phyloP scores from a whole-genome alignment of 2,888 invertebrate species.

The Eurytoma californica region DNA sequence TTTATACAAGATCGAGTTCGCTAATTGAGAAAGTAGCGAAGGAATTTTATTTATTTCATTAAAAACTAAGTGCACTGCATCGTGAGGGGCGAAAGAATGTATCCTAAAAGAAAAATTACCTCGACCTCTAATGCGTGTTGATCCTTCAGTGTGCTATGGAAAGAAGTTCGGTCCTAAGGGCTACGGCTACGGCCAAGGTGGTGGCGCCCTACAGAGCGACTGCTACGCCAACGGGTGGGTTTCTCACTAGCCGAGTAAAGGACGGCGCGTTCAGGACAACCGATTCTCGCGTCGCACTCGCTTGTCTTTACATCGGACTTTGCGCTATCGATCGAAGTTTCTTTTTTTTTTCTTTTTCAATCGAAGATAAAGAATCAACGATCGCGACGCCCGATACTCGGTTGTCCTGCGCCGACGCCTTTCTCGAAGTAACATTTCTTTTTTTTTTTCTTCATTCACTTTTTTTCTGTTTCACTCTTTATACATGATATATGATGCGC shows the following conservation, averaged over 20 bases:
- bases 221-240: slow-evolving; percentile 87
- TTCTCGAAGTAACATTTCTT: slow-evolving; percentile 6
- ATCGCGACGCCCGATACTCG: neutral
- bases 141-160: slow-evolving; percentile 90
- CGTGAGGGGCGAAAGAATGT: neutral
- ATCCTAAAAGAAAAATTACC: slow-evolving; percentile 4
- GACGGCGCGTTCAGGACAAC: neutral
- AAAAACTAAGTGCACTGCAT: neutral
- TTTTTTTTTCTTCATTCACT: slow-evolving; percentile 19
- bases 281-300: neutral
- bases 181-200: slow-evolving; percentile 98
- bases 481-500: slow-evolving; percentile 50
- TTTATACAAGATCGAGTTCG: no score
- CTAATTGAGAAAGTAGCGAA: no score
- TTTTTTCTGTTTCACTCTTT: slow-evolving; percentile 38
- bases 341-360: no score
- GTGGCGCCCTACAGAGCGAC: slow-evolving; percentile 94
- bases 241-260: slow-evolving; percentile 56
- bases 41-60: neutral
- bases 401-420: slow-evolving; percentile 1
- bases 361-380: neutral
- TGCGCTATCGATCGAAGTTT: neutral
- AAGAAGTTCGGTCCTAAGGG: slow-evolving; percentile 98
- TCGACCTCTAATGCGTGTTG: slow-evolving; percentile 42
- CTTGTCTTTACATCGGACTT: neutral